These are phyloP conservation scores for Echinarachnius parma DNA, from an alignment of 53 echinoderm and acorn worm genomes.

Conservation along the genomic window DNA sequence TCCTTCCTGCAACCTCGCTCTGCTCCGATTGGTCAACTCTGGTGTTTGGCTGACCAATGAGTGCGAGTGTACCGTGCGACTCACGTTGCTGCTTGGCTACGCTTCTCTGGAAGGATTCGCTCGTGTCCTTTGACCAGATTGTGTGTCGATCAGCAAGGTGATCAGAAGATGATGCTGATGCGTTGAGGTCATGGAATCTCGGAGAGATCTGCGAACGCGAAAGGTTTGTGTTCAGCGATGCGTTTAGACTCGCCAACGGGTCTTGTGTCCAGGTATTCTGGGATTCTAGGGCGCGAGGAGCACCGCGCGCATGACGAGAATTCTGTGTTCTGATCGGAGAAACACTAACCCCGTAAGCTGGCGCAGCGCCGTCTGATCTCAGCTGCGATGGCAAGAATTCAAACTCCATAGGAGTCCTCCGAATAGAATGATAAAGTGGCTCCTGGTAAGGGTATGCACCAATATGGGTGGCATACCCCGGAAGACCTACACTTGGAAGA, in stretches of 20 bases:
- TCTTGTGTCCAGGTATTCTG: too few relatives aligned
- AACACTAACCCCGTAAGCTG: conserved; percentile 20
- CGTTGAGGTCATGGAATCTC: neutral
- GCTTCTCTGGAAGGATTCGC: conserved; percentile 10
- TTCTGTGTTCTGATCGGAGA: conserved; percentile 7
- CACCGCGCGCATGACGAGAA: neutral
- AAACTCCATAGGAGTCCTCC: conserved; percentile 10
- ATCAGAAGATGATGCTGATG: neutral
- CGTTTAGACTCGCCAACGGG: conserved; percentile 6
- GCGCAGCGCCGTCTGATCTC: conserved; percentile 9
- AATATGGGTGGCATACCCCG: conserved; percentile 7
- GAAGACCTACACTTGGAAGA: neutral
- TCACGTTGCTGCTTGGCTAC: conserved; percentile 14
- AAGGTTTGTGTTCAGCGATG: conserved; percentile 1
- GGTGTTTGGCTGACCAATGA: conserved; percentile 34
- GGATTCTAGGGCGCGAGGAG: neutral
- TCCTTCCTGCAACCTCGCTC: neutral
- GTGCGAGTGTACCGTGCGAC: neutral
- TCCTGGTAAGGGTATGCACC: neutral
- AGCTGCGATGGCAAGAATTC: conserved; percentile 34
- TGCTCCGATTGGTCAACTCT: conserved; percentile 18
- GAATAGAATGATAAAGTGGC: conserved; percentile 6
- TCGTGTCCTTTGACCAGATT: conserved; percentile 10
- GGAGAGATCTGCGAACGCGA: conserved; percentile 14
- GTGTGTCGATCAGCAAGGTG: neutral